Evolutionary conservation across 2,113 vertebrate genomes (phyloP), one percentile per base, ranked within the genome.

Genomic region (Hemiprocne comata): DNA sequence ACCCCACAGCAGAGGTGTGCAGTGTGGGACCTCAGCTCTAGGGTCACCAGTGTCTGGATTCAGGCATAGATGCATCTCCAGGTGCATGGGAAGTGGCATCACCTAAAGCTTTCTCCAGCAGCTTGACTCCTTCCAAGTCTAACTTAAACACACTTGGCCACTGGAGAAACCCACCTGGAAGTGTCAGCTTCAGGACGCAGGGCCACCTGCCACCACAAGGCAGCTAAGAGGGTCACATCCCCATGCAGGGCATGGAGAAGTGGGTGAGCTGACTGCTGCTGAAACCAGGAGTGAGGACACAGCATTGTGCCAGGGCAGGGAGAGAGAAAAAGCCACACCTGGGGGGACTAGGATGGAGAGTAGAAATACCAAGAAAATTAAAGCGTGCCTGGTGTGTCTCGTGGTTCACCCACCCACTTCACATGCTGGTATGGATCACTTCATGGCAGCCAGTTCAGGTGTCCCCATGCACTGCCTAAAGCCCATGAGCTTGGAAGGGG

Each of bases 381-480:
- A 58, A 81, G 23, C 0, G 0, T 26, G 11, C 7, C 33, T 46
- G 36, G 20, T 65, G 38, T 70, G 40, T 40, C 11, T 11, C 33
- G 67, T 28, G 66, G 23, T 72, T 78, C 62, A 81, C 19, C 65
- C 24, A 26, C 12, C 21, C 21, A 16, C 15, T 73, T 58, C 54
- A 17, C 0, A 0, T 13, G 34, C 71, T 82, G 36, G 10, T 42
- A 18, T 7, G 38, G 51, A 50, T 64, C 65, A 48, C 34, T 20
- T 36, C 1, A 0, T 51, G 1, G 0, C 70, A 75, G 57, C 11
- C 29, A 8, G 34, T 34, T 89, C 60, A 34, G 60, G 26, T 38
- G 44, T 84, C n/a, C 34, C 67, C 23, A 4, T 25, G 40, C 7
- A 38, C 33, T 3, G 3, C 14, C 28, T n/a, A 55, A 78, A 75